Base-by-base conservation (phyloP, 2,888 invertebrate species). In the Rotaria macrura region DNA sequence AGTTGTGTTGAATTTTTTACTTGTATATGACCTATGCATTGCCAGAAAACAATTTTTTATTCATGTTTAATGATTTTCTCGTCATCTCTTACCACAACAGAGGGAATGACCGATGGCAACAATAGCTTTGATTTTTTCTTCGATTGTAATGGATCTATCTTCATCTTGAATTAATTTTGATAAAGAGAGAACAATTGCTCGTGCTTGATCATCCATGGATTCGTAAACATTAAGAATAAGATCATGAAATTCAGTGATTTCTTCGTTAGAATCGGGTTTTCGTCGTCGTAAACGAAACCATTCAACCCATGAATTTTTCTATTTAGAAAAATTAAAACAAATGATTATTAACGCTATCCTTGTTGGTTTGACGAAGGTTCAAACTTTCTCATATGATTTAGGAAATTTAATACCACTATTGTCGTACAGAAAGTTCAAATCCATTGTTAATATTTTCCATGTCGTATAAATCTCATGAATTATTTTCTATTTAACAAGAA, bases 41-140 rank as follows among this genome's bases (percentile, higher is more conserved):
- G 43, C 14, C n/a, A 2, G 4, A 38, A 74, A 74, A 25, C 6
- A n/a, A 14, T 52, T 52, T 9, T 23, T 6, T 5, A 17, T 9
- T 49, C 14, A 17, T 14, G 17, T 49, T 49, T 17, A 9, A 49
- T 17, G 49, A 49, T 49, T 1, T 49, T 17, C 17, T 49, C 17
- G 17, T 49, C 14, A 43, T 7, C 5, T 1, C 43, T 20, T 79
- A 79, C 79, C 79, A n/a, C 40, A 79, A n/a, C 79, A 79, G 25
- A 79, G 43, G 43, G 79, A 43, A 79, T 79, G 79, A 14, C 79
- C 79, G 3, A 79, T 79, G 2, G 43, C n/a, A 40, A 79, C n/a
- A 43, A 79, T 79, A 25, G 79, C 79, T n/a, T 79, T 40, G 43
- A 79, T n/a, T 79, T 79, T 79, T 43, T 79, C 43, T 79, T 79